Evolutionary conservation across 23 tunicate species (phyloP).

Genomic region (Phallusia fumigata): DNA sequence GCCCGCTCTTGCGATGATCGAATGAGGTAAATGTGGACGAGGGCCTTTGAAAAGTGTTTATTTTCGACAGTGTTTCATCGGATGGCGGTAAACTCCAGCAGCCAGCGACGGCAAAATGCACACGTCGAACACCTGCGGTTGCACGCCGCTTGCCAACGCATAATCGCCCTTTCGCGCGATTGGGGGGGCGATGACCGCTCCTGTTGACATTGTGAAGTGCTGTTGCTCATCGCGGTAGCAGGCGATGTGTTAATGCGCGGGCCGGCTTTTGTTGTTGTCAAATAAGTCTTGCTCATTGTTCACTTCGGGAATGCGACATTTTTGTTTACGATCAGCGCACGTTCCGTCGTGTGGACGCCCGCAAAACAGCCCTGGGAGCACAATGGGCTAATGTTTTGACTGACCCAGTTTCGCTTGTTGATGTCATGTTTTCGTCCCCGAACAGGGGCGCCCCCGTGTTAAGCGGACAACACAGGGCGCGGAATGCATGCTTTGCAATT

Average conservation of each 20-base stretch:
- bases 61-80: slow-evolving; percentile 3
- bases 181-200: neutral
- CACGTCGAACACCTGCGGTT: neutral
- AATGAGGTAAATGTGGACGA: neutral
- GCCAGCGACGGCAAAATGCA: neutral
- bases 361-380: neutral
- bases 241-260: neutral
- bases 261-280: slow-evolving; percentile 1
- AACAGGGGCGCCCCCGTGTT: too few species aligned
- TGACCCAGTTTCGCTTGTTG: too few species aligned
- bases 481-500: too few species aligned
- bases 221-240: neutral
- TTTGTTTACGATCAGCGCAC: neutral
- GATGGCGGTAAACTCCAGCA: neutral
- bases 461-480: too few species aligned
- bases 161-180: slow-evolving; percentile 4
- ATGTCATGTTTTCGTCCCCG: too few species aligned
- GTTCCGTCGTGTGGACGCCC: neutral
- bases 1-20: neutral
- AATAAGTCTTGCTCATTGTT: neutral
- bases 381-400: neutral
- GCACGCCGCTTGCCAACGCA: slow-evolving; percentile 17
- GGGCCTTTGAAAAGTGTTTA: slow-evolving; percentile 6
- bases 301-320: neutral
- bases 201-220: neutral